phyloP scores from a whole-genome alignment of 2,113 vertebrate species.

The Colaptes auratus region DNA sequence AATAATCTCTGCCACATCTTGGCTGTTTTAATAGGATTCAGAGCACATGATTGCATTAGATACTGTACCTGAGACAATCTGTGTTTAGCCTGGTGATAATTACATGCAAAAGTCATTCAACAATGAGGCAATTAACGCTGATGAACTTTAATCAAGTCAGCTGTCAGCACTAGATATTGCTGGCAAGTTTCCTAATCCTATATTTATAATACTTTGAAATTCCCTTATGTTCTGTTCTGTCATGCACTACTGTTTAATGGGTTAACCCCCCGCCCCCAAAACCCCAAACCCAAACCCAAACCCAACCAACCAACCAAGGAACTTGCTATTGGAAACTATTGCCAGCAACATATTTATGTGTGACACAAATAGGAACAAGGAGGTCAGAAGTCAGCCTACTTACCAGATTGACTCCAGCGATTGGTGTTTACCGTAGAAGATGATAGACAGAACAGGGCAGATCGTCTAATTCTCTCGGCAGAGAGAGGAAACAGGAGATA shows the following conservation, averaged over 20 bases:
- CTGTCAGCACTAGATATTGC: conserved; percentile 75
- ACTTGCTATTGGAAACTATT: conserved; percentile 60
- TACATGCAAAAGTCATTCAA: conserved; percentile 73
- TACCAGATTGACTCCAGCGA: conserved; percentile 65
- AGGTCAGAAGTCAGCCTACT: conserved; percentile 61
- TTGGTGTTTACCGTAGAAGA: conserved; percentile 57
- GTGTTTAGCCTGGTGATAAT: conserved; percentile 77
- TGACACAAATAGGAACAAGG: conserved; percentile 49
- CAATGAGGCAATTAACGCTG: conserved; percentile 77
- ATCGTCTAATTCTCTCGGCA: conserved; percentile 36
- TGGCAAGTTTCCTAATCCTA: conserved; percentile 75
- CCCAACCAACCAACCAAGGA: background rate
- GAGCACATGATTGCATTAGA: conserved; percentile 65
- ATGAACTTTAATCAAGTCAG: conserved; percentile 79
- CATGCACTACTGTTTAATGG: conserved; percentile 69
- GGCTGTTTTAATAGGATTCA: conserved; percentile 62
- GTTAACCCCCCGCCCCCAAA: background rate
- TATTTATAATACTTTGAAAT: conserved; percentile 73
- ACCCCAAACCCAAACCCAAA: background rate
- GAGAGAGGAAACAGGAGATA: background rate
- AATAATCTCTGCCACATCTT: conserved; percentile 43
- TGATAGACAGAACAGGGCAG: conserved; percentile 46
- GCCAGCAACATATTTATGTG: conserved; percentile 55
- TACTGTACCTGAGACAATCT: conserved; percentile 73
- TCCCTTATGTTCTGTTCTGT: conserved; percentile 69